Evolutionary conservation across 2,797 vertebrate species (phyloP), one percentile per base, ranked within the genome.

Genomic region (Melanotaenia trifasciata): DNA sequence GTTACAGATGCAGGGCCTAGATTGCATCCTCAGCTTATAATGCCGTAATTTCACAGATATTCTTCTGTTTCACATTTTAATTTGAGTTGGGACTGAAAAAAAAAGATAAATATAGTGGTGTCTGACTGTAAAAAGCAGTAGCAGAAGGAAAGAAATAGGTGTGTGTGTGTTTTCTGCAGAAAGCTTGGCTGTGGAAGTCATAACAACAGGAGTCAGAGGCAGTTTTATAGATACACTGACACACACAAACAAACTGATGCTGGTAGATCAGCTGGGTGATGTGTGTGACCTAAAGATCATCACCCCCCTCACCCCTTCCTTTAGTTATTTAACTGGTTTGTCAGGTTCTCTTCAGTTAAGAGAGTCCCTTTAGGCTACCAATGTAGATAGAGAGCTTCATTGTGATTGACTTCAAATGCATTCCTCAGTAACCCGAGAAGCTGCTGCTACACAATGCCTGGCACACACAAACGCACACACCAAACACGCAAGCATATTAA

Each of bases 381-480:
- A 51, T 61, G 63, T 69, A 84, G 89, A 92, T 87, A 90, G 83
- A 86, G 78, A 83, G 69, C 78, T 72, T 85, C 83, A 85, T 87
- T 90, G 86, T 89, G 86, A 90, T 83, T 72, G 86, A 90, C 91
- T 89, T 91, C 88, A 91, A 92, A 91, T 89, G 74, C 89, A 89
- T 92, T 89, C 89, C 84, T 87, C 79, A 67, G 89, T 80, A 90
- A 91, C 88, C 79, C 64, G 72, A 91, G 86, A 89, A 80, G 74
- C 78, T 72, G 58, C 58, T 79, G 76, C 79, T 61, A 63, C 74
- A 81, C 70, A 77, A 83, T 70, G 67, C 67, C 67, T 65, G 32
- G 32, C 53, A 35, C 71, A 53, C 64, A 75, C 80, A 70, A 26
- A 36, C 30, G 38, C 43, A 50, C 58, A 61, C 22, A 54, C 64